Evolutionary conservation across 2,113 vertebrate species (phyloP).

Genomic region (Paraplagusia blochii): DNA sequence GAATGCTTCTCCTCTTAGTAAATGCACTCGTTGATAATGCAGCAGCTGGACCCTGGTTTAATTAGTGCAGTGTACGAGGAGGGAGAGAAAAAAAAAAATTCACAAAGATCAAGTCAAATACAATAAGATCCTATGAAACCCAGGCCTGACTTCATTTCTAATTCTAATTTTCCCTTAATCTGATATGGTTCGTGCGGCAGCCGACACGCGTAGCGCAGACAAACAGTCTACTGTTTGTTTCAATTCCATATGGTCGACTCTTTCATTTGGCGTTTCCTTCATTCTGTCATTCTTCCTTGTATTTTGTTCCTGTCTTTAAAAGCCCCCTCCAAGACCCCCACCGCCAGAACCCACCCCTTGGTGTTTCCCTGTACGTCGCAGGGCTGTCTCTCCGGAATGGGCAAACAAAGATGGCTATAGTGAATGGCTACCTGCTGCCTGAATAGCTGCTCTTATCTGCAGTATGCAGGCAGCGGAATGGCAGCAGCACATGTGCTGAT

Average conservation of each 20-base stretch:
- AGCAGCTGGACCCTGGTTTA: no score
- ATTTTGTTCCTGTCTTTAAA: constrained; percentile 35
- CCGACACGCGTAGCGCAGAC: constrained; percentile 33
- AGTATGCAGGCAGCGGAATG: constrained; percentile 45
- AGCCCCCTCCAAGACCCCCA: no score
- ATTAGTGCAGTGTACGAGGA: no score
- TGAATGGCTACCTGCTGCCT: constrained; percentile 51
- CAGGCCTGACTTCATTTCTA: constrained; percentile 24
- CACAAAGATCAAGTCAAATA: constrained; percentile 3
- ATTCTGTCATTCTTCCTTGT: constrained; percentile 40
- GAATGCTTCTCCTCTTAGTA: no score
- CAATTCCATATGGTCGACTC: constrained; percentile 46
- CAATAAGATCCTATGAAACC: constrained; percentile 24
- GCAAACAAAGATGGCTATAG: constrained; percentile 64
- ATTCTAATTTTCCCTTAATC: constrained; percentile 44
- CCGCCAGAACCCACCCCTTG: constrained; percentile 9
- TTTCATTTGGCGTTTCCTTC: constrained; percentile 32
- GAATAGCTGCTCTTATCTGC: constrained; percentile 66
- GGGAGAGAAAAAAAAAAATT: not conserved
- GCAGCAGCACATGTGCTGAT: constrained; percentile 71
- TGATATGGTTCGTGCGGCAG: constrained; percentile 41
- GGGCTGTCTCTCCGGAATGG: constrained; percentile 46
- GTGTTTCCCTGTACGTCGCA: constrained; percentile 51
- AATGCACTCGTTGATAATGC: no score
- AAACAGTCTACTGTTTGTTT: constrained; percentile 34